These are phyloP conservation scores for Tympanoctomys barrerae DNA, from an alignment of 2,797 vertebrate genomes.

Conservation along the genomic window DNA sequence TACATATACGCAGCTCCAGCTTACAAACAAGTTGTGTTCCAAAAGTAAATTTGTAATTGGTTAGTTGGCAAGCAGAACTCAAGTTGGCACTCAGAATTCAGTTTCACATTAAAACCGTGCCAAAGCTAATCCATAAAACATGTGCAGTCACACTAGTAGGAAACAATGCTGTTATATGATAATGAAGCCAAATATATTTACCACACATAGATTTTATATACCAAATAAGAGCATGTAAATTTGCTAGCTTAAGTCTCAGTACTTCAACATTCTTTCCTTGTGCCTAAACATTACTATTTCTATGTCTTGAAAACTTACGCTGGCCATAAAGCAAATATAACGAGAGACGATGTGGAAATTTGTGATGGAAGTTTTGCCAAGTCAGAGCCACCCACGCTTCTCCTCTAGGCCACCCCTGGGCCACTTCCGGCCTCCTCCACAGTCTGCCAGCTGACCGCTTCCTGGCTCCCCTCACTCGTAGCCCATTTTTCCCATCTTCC, in stretches of 20 bases:
- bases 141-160: background rate
- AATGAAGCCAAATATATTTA: background rate
- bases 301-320: background rate
- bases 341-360: slow-evolving; percentile 46
- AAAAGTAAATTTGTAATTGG: slow-evolving; percentile 60
- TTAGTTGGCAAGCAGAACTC: slow-evolving; percentile 14
- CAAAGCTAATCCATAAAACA: slow-evolving; percentile 20
- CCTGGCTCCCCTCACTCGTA: background rate
- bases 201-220: background rate
- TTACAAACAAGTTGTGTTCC: slow-evolving; percentile 66
- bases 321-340: slow-evolving; percentile 35
- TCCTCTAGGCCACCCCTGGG: slow-evolving; percentile 9
- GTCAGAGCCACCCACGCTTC: slow-evolving; percentile 50
- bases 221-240: background rate
- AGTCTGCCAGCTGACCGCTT: background rate
- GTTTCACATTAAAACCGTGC: slow-evolving; percentile 43
- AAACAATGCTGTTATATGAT: slow-evolving; percentile 12
- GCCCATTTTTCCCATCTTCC: background rate
- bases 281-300: background rate
- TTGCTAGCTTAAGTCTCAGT: background rate
- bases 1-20: slow-evolving; percentile 33
- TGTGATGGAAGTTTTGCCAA: slow-evolving; percentile 53
- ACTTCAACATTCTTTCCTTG: slow-evolving; percentile 5
- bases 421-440: background rate
- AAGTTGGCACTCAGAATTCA: slow-evolving; percentile 48